Percentiles rank a stretch among this genome's conserved stretches.
These are phyloP conservation scores for Chlorodrepanis virens DNA, from an alignment of 2,113 vertebrate genomes.

Conservation along the genomic window DNA sequence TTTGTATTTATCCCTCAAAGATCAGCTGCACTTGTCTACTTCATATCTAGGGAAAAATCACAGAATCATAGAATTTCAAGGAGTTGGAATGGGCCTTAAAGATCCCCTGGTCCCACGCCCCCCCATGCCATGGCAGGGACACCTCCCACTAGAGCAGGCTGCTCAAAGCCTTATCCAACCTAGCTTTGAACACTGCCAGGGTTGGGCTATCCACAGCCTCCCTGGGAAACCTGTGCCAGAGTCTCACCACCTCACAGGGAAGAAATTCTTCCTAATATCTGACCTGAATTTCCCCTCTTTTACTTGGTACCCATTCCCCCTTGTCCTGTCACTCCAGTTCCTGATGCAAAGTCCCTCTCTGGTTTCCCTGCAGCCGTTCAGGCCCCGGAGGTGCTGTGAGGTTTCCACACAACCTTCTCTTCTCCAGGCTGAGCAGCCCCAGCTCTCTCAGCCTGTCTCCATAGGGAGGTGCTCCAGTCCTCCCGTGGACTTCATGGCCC, in stretches of 20 bases:
- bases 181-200: background rate
- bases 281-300: background rate
- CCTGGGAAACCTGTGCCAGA: background rate
- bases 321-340: background rate
- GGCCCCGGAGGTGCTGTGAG: background rate
- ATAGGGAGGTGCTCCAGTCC: background rate
- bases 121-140: background rate
- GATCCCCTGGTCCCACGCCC: fast-evolving
- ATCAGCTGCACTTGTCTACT: background rate
- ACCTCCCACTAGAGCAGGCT: background rate
- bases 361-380: background rate
- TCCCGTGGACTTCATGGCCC: background rate
- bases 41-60: background rate
- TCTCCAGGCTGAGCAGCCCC: background rate
- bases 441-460: background rate
- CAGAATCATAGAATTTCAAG: background rate
- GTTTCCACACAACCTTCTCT: background rate
- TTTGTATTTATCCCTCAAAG: background rate
- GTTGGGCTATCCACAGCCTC: background rate
- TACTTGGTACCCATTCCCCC: background rate
- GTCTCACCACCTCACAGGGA: background rate
- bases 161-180: background rate
- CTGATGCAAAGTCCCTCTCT: background rate
- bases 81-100: background rate
- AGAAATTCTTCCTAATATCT: background rate